These are phyloP conservation scores for Montipora capricornis DNA, from an alignment of 64 coral and sea anemone species.

Conservation along the genomic window DNA sequence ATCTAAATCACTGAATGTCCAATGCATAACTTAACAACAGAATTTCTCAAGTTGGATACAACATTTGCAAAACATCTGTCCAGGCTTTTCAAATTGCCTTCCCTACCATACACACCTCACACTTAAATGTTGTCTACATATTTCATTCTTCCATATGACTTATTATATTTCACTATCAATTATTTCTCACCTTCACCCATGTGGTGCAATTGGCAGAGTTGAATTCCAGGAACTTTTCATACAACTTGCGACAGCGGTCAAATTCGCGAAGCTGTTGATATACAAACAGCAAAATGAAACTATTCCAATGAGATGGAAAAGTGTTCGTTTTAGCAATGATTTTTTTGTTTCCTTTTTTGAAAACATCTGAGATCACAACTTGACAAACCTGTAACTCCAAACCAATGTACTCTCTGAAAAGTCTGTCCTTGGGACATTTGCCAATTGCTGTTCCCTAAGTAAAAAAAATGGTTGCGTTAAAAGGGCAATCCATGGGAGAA, in stretches of 20 bases:
- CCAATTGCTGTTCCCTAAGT: conserved; percentile 90
- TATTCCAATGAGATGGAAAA: background rate
- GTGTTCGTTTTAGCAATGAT: background rate
- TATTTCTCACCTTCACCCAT: conserved; percentile 89
- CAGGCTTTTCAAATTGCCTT: no score
- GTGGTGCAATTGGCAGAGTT: conserved; percentile 95
- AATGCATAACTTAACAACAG: no score
- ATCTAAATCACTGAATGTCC: no score
- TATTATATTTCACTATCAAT: background rate
- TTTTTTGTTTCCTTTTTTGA: no score
- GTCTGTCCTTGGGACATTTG: conserved; percentile 99
- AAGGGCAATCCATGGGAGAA: no score
- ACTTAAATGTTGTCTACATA: no score
- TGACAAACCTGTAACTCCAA: conserved; percentile 88
- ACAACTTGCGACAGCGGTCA: conserved; percentile 96
- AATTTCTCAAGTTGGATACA: no score
- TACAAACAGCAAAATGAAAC: background rate
- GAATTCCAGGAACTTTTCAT: conserved; percentile 97
- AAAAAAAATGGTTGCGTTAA: background rate
- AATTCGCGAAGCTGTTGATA: conserved; percentile 91
- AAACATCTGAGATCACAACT: background rate
- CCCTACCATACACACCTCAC: no score
- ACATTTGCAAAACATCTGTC: no score
- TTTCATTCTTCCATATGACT: no score
- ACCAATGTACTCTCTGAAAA: conserved; percentile 98